Conservation (phyloP, 2,113 vertebrate species). For the Isurus oxyrinchus region DNA sequence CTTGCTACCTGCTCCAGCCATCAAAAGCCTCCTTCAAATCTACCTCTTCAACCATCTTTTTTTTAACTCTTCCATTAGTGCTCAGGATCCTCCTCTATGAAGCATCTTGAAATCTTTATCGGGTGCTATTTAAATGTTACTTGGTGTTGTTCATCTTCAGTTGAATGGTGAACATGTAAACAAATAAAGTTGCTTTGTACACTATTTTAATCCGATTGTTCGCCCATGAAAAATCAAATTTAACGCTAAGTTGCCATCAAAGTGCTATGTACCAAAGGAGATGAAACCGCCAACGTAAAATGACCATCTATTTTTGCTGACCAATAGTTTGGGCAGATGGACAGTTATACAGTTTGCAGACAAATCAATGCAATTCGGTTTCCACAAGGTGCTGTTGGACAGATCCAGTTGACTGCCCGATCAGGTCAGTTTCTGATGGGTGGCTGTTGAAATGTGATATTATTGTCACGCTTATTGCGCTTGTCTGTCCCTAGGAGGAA, state of each 20-base stretch:
- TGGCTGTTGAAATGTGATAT: constrained; percentile 23
- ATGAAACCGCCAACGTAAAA: background rate
- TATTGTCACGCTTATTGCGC: constrained; percentile 15
- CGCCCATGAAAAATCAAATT: background rate
- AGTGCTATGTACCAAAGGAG: background rate
- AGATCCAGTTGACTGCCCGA: constrained; percentile 6
- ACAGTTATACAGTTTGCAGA: background rate
- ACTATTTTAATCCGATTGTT: background rate
- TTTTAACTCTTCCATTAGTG: background rate
- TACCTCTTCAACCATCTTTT: background rate
- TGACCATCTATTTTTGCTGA: background rate
- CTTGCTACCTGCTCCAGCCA: background rate
- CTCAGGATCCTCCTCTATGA: background rate
- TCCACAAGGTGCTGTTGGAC: background rate
- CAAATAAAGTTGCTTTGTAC: background rate
- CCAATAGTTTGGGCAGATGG: background rate
- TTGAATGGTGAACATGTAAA: background rate
- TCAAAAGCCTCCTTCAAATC: background rate
- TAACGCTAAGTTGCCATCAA: background rate
- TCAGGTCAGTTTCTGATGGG: background rate
- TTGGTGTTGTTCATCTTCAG: constrained; percentile 2
- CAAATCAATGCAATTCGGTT: background rate
- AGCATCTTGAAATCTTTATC: background rate
- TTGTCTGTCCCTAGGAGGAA: constrained; percentile 46
- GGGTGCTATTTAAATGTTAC: background rate